These are phyloP conservation scores for Limnodromus scolopaceus DNA, from an alignment of 2,797 vertebrate genomes.

Conservation along the genomic window DNA sequence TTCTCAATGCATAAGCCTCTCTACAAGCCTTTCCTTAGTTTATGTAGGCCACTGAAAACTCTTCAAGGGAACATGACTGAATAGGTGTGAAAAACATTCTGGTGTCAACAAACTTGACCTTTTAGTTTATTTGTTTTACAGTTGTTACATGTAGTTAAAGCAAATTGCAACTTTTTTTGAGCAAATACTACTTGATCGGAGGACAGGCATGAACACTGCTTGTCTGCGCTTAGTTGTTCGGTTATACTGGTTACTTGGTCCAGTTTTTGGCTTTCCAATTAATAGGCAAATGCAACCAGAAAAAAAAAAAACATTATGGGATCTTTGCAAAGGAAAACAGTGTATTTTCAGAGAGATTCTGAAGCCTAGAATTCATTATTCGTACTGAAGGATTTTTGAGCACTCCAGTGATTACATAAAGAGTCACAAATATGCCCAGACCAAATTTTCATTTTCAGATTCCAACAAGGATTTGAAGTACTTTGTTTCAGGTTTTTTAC, in stretches of 20 bases:
- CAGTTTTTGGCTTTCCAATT: not conserved
- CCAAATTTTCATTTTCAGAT: not conserved
- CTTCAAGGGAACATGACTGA: not conserved
- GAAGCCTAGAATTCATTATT: not conserved
- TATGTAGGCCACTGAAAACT: not conserved
- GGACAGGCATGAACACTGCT: not conserved
- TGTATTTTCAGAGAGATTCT: not conserved
- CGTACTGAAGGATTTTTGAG: not conserved
- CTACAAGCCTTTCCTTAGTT: not conserved
- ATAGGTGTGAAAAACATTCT: not conserved
- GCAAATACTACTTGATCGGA: not conserved
- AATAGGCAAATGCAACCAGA: not conserved
- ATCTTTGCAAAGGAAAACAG: not conserved
- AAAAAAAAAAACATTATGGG: not conserved
- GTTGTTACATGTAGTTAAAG: not conserved
- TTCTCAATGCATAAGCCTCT: not conserved
- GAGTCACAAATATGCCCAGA: not conserved
- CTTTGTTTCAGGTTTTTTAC: not conserved
- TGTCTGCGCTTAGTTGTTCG: not conserved
- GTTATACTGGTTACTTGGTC: not conserved
- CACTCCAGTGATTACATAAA: not conserved
- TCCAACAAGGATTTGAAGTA: not conserved
- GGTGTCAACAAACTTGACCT: not conserved
- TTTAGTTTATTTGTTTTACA: not conserved
- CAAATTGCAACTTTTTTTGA: not conserved